Base-by-base conservation (phyloP, 2,888 invertebrate species). In the Lithosia quadra region DNA sequence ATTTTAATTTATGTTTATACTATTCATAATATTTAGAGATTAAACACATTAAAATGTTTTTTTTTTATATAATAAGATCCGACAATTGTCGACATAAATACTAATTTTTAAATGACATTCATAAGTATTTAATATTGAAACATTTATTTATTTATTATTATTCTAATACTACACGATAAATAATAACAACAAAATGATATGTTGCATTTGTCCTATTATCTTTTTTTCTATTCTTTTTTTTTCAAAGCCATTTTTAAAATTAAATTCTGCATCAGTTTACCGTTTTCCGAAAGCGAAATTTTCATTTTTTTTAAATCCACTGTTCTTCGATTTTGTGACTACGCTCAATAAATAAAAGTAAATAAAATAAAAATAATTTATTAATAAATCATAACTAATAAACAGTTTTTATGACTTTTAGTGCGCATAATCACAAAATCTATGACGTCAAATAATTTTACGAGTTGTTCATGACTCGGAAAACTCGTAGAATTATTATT, bases 221-320 rank as follows among this genome's bases (percentile, higher is more conserved):
- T 56, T 56, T 84, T 72, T 77, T 81, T 80, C 83, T 85, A 84
- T 86, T n/a, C n/a, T n/a, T 64, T 71, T 74, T 78, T 78, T 79
- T 74, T 74, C 63, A 53, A 73, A 76, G 72, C 73, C 10, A 85
- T 82, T 86, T 85, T 79, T 76, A 82, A 91, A 92, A 90, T 85
- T 85, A 90, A 91, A 86, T 69, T 70, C 72, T 78, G 86, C 86
- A 90, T 93, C 93, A 86, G 79, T 90, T 82, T 67, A 85, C 93
- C 94, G 75, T 93, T 89, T 74, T 91, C 85, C 91, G n/a, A 84
- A 90, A 90, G 94, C 94, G 80, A 86, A 83, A 72, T 81, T 82
- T 87, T 81, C 86, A 84, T 84, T 86, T 75, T 76, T n/a, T 72
- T 81, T 21, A 49, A 64, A 80, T 75, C 80, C 81, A 79, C 84